Percentiles rank a stretch among this genome's conserved stretches.
Conservation (phyloP, 2,888 invertebrate genomes). For the Anoplius nigerrimus region DNA sequence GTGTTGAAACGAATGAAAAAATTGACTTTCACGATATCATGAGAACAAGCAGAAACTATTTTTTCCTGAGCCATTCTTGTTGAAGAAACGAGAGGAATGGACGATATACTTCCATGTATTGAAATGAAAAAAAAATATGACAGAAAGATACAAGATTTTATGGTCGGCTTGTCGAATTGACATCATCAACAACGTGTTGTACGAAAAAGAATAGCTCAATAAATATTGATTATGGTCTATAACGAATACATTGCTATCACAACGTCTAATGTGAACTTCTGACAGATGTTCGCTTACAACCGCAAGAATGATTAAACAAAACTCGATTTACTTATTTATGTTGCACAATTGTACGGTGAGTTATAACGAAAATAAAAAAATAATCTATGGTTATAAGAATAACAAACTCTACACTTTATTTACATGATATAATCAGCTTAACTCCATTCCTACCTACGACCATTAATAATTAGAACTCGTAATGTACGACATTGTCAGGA, state of each 20-base stretch:
- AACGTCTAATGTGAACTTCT: conserved; percentile 27
- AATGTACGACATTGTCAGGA: too few relatives aligned
- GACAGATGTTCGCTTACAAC: conserved; percentile 27
- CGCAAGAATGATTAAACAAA: conserved; percentile 20
- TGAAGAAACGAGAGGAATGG: neutral
- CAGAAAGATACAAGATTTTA: conserved; percentile 4
- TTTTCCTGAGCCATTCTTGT: conserved; percentile 6
- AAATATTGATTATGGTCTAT: conserved; percentile 56
- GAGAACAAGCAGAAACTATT: conserved; percentile 22
- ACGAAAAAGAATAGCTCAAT: conserved; percentile 54
- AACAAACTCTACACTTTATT: too few relatives aligned
- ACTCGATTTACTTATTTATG: conserved; percentile 1
- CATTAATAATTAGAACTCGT: too few relatives aligned
- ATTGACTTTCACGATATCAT: conserved; percentile 11
- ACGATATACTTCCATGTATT: conserved; percentile 9
- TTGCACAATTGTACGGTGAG: conserved; percentile 7
- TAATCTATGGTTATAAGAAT: conserved; percentile 4
- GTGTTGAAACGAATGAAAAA: conserved; percentile 17
- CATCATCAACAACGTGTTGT: conserved; percentile 43
- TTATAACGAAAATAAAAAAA: conserved; percentile 5
- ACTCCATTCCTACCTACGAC: too few relatives aligned
- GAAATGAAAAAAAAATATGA: conserved; percentile 8
- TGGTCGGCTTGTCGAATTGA: neutral
- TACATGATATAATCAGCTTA: too few relatives aligned
- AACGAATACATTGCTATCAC: conserved; percentile 41